phyloP scores from a whole-genome alignment of 2,888 invertebrate genomes.

The Lathronympha strigana region DNA sequence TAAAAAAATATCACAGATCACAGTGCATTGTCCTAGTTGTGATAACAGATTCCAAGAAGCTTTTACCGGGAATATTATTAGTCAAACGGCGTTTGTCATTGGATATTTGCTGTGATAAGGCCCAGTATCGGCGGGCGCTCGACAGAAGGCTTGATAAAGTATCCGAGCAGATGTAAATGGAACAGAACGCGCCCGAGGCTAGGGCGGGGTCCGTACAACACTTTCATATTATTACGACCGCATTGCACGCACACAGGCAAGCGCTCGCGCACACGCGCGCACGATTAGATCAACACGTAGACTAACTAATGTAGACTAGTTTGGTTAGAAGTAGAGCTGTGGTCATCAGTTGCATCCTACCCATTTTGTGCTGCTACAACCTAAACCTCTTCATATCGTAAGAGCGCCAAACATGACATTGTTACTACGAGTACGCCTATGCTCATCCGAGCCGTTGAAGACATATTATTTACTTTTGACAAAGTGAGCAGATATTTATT shows the following conservation, averaged over 20 bases:
- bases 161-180: constrained; percentile 82
- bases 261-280: constrained; percentile 51
- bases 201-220: constrained; percentile 82
- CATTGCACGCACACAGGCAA: constrained; percentile 67
- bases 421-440: too few species aligned
- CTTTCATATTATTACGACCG: constrained; percentile 81
- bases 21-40: neutral
- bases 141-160: constrained; percentile 80
- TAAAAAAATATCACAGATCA: neutral
- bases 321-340: neutral
- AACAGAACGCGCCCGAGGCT: constrained; percentile 78
- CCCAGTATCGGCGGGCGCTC: constrained; percentile 50
- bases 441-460: too few species aligned
- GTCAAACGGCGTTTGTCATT: constrained; percentile 35
- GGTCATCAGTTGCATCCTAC: too few species aligned
- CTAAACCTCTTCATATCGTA: too few species aligned
- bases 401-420: too few species aligned
- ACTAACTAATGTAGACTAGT: neutral
- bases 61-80: constrained; percentile 20
- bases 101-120: constrained; percentile 40
- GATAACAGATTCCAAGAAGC: neutral
- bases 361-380: too few species aligned
- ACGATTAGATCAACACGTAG: constrained; percentile 52
- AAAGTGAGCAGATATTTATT: too few species aligned
- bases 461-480: too few species aligned